Evolutionary conservation across 2,113 vertebrate species (phyloP).

Genomic region (Lutjanus erythropterus): DNA sequence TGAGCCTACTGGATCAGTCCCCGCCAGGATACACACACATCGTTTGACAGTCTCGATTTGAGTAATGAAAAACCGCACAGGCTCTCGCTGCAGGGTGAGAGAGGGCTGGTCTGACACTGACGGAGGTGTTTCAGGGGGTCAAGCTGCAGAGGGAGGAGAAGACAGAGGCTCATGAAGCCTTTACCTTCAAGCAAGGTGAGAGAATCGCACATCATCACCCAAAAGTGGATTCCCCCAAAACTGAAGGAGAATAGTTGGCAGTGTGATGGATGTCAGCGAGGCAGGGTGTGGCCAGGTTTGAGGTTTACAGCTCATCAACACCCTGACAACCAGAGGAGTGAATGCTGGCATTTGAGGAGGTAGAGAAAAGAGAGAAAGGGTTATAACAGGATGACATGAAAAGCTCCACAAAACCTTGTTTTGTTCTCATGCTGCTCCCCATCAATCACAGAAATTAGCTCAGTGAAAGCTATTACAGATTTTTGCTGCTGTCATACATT

Average conservation of each 20-base stretch:
- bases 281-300: slow-evolving; percentile 52
- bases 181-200: neutral
- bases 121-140: slow-evolving; percentile 26
- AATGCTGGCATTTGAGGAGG: neutral
- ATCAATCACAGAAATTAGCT: slow-evolving; percentile 19
- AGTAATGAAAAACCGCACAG: slow-evolving; percentile 52
- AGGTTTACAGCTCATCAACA: slow-evolving; percentile 37
- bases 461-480: neutral
- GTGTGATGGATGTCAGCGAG: slow-evolving; percentile 37
- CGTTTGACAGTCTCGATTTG: slow-evolving; percentile 58
- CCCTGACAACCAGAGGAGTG: neutral
- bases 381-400: neutral
- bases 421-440: slow-evolving; percentile 8
- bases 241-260: neutral
- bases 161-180: neutral
- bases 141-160: slow-evolving; percentile 7
- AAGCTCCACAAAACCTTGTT: neutral
- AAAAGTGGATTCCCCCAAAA: neutral
- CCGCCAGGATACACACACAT: slow-evolving; percentile 34
- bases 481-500: neutral
- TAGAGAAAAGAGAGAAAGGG: neutral
- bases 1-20: slow-evolving; percentile 48
- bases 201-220: neutral
- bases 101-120: slow-evolving; percentile 4
- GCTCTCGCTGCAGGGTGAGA: slow-evolving; percentile 14